Evolutionary conservation across 1,140 invertebrate species (phyloP), one percentile per base, ranked within the genome.

Genomic region (Drosophila teissieri): DNA sequence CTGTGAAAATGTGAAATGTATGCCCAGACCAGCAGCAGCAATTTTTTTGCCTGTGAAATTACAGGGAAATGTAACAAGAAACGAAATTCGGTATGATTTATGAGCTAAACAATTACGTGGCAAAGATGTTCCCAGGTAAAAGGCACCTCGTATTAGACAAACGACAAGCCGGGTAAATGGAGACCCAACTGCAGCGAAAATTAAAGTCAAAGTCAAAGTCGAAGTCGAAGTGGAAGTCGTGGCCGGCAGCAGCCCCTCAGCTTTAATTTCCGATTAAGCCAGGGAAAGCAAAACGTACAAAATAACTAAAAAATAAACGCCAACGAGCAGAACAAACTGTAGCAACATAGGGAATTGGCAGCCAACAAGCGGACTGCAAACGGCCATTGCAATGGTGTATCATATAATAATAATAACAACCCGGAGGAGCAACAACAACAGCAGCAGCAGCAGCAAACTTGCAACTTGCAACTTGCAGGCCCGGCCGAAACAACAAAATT

Each of bases 181-280:
- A 82, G 70, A 68, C 53, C 63, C 57, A 78, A 75, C 67, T 83
- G 84, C 67, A 86, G 82, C 72, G 68, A 84, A 88, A 88, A 90
- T 89, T 89, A 63, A 63, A 63, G 54, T 57, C 58, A 63, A 63
- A 63, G 54, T 57, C 58, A 84, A 89, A 88, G 73, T 89, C 84
- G 85, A 63, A 63, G 54, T 57, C 58, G 60, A 63, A 63, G 54
- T 57, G 40, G 80, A 89, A 88, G 73, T 89, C 84, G 85, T 88
- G 84, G 73, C 77, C 63, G 73, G 78, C 68, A 84, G 72, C 80
- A 82, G 72, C 80, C 81, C 77, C 73, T 80, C 80, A 82, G 85
- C 82, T 90, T 90, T 89, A 90, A 90, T 90, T 90, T 90, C 86
- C 78, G 85, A 90, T 90, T 90, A 90, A 90, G 75, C 51, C 69